These are phyloP conservation scores for Pogonognathellus flavescens DNA, from an alignment of 1,140 invertebrate species.

Conservation along the genomic window DNA sequence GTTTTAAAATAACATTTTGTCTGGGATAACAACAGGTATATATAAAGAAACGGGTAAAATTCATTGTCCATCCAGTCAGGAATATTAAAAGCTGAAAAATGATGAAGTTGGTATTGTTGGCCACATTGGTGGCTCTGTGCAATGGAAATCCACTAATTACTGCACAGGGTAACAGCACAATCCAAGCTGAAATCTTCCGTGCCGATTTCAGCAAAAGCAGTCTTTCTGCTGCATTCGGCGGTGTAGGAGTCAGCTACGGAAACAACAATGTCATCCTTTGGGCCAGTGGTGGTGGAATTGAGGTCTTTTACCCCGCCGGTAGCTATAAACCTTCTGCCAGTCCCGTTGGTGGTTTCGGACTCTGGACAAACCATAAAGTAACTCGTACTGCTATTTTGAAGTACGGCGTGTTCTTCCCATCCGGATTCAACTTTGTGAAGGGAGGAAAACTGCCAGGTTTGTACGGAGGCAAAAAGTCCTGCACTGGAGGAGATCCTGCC, in stretches of 20 bases:
- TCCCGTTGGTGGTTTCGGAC: constrained; percentile 53
- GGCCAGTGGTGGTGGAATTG: constrained; percentile 59
- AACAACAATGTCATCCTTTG: constrained; percentile 58
- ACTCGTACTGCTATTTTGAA: constrained; percentile 49
- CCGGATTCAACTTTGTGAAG: constrained; percentile 60
- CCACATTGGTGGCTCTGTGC: not conserved
- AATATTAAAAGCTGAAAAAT: not conserved
- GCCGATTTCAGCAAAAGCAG: constrained; percentile 5
- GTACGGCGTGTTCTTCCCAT: constrained; percentile 55
- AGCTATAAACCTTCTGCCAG: constrained; percentile 55
- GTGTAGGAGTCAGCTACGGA: constrained; percentile 33
- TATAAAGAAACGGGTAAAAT: too few relatives aligned
- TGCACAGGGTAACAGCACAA: not conserved
- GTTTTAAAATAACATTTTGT: too few relatives aligned
- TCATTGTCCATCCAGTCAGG: not conserved
- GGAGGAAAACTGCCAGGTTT: constrained; percentile 60
- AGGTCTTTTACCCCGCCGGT: constrained; percentile 55
- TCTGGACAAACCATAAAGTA: constrained; percentile 31
- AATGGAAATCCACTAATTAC: not conserved
- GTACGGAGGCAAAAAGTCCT: constrained; percentile 48
- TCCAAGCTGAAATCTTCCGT: constrained; percentile 5
- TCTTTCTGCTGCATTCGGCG: constrained; percentile 42
- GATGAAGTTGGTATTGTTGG: not conserved
- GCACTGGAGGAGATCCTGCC: constrained; percentile 53
- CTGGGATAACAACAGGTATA: too few relatives aligned